A percentile compares a stretch with the other conserved stretches of the same genome.
These are phyloP conservation scores for Cacoxenus indagator DNA, from an alignment of 2,888 invertebrate genomes.

Conservation along the genomic window DNA sequence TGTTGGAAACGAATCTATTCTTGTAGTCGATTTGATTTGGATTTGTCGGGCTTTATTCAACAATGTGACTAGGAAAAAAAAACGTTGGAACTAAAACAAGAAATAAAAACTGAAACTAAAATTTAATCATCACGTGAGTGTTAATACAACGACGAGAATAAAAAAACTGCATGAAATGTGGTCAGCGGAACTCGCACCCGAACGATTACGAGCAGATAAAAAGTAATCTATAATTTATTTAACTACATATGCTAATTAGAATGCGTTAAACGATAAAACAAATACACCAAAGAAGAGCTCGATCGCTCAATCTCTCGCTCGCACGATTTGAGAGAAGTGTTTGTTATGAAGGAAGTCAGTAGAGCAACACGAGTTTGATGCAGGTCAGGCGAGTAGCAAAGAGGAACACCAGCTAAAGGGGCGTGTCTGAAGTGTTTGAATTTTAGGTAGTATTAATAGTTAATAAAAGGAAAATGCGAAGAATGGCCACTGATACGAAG, in stretches of 20 bases:
- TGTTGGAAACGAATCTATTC: constrained; percentile 64
- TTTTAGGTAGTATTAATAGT: too few species aligned
- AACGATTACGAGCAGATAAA: too few species aligned
- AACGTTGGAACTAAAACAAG: constrained; percentile 14
- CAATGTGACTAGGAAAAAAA: neutral
- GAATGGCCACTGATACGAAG: too few species aligned
- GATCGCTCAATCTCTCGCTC: too few species aligned
- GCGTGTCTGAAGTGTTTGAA: too few species aligned
- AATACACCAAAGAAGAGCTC: constrained; percentile 40
- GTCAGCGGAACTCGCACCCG: neutral
- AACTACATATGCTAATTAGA: constrained; percentile 54
- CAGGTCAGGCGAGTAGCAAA: neutral
- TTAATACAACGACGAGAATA: constrained; percentile 44
- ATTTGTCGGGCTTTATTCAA: constrained; percentile 56
- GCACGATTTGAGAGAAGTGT: too few species aligned
- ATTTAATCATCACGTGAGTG: constrained; percentile 64
- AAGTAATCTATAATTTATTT: constrained; percentile 44
- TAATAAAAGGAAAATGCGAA: too few species aligned
- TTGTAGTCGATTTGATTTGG: constrained; percentile 58
- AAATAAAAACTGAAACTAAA: constrained; percentile 52
- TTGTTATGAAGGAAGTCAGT: constrained; percentile 1
- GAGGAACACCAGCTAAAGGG: too few species aligned
- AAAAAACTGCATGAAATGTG: neutral
- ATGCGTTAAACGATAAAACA: constrained; percentile 63
- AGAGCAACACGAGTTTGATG: neutral